phyloP scores from a whole-genome alignment of 2,797 vertebrate genomes.

The Apogon hyalosoma region DNA sequence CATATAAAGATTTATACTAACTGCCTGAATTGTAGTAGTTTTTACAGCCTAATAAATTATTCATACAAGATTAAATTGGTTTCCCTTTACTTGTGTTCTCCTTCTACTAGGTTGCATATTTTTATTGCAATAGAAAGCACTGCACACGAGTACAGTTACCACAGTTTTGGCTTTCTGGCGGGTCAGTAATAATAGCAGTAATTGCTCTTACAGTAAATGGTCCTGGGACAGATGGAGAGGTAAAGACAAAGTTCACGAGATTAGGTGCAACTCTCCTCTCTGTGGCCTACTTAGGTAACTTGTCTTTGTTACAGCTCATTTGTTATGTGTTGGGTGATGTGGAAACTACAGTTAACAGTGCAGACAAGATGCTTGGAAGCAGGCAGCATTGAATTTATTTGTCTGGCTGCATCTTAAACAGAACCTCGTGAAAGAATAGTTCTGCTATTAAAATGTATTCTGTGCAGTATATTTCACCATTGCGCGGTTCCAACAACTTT shows the following conservation, averaged over 20 bases:
- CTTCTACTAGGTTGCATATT: background rate
- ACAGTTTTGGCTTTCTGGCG: conserved; percentile 11
- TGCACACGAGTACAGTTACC: background rate
- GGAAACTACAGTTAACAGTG: conserved; percentile 11
- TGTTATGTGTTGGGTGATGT: conserved; percentile 33
- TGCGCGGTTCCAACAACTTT: background rate
- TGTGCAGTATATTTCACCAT: background rate
- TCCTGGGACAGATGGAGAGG: conserved; percentile 17
- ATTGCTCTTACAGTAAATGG: conserved; percentile 13
- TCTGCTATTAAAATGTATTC: conserved; percentile 16
- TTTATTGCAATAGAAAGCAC: conserved; percentile 11
- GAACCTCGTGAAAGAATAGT: background rate
- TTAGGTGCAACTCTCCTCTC: conserved; percentile 25
- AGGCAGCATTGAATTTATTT: conserved; percentile 2
- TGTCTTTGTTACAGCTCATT: conserved; percentile 39
- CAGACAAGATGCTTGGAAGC: conserved; percentile 14
- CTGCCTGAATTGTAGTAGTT: background rate
- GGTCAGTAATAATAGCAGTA: conserved; percentile 22
- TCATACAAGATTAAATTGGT: background rate
- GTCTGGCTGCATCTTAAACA: conserved; percentile 1
- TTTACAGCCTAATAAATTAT: conserved; percentile 5
- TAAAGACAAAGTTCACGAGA: conserved; percentile 10
- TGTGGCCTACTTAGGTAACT: conserved; percentile 14
- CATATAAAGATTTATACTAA: background rate
- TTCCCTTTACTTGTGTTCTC: background rate